Base-by-base conservation (phyloP, 2,797 vertebrate genomes). In the Neostethus bicornis region DNA sequence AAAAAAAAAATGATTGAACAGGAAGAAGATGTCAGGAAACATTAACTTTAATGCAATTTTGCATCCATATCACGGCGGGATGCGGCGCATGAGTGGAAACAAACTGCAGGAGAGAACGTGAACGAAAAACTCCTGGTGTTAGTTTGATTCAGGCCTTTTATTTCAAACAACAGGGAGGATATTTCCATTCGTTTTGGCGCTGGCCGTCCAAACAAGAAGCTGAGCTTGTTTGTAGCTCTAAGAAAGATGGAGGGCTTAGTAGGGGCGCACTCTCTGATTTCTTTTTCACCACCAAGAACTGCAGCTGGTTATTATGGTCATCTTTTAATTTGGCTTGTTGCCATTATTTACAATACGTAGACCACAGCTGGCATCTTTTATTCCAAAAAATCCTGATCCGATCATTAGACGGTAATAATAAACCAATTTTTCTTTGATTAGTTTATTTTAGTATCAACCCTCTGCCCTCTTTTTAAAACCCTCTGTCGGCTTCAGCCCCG, bases 41-140 rank as follows among this genome's bases (percentile, higher is more conserved):
- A 63, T 85, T 79, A 64, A 79, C 56, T 68, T 79, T 57, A 61
- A 68, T 37, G 48, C 44, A 69, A 68, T 72, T 79, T 74, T 66
- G 59, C 74, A 70, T 79, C 78, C 38, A 77, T 88, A 83, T 79
- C 85, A 83, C 86, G 77, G 51, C 62, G 63, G 76, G 76, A 75
- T 56, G 66, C 72, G 61, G 76, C 85, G 66, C 82, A 66, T 67
- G 51, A 86, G 77, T 72, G 90, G 87, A 91, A 91, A 87, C 88
- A 94, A 93, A 94, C 93, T 88, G 92, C 94, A 93, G 94, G 93
- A 94, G 92, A 92, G 93, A 90, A 93, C 92, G 93, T 93, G 92
- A 91, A 91, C 25, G 56, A 90, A 92, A 92, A 86, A 85, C 75
- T 94, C 89, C 85, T 80, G 89, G 91, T 80, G 91, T 76, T 87